Conservation (phyloP, 2,888 invertebrate species). For the Caenorhabditis sulstoni region DNA sequence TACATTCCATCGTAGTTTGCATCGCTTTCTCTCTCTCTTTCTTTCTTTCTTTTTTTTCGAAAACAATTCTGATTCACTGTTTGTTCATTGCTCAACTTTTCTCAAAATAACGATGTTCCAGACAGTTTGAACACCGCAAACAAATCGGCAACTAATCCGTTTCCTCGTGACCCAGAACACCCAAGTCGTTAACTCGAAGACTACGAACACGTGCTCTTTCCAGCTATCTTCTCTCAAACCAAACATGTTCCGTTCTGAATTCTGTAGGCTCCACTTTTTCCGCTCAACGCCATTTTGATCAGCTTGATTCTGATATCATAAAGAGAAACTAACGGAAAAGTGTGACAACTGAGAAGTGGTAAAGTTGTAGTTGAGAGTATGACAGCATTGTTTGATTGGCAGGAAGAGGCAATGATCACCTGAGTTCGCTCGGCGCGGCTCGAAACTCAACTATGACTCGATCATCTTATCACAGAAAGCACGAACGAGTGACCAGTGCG, state of each 20-base stretch:
- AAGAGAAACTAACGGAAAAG: neutral
- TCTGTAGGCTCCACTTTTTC: slow-evolving; percentile 8
- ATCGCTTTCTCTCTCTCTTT: no score
- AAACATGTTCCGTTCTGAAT: neutral
- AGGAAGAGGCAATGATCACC: no score
- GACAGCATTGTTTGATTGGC: no score
- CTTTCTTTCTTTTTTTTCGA: neutral
- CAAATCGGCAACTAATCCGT: neutral
- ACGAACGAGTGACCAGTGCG: no score
- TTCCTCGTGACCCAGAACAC: slow-evolving; percentile 24
- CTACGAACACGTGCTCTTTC: slow-evolving; percentile 14
- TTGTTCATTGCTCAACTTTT: slow-evolving; percentile 5
- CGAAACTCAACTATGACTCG: no score
- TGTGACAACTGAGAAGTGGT: neutral
- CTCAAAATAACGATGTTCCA: neutral
- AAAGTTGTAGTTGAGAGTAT: neutral
- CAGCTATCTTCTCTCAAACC: neutral
- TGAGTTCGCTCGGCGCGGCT: no score
- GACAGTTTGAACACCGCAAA: slow-evolving; percentile 31
- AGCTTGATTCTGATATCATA: slow-evolving; percentile 4
- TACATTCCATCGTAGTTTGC: neutral
- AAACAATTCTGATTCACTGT: neutral
- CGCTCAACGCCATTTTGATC: neutral
- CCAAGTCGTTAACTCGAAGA: slow-evolving; percentile 26
- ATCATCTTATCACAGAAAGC: no score